Evolutionary conservation across 2,797 vertebrate genomes (phyloP).

Genomic region (Sebastes taczanowskii): DNA sequence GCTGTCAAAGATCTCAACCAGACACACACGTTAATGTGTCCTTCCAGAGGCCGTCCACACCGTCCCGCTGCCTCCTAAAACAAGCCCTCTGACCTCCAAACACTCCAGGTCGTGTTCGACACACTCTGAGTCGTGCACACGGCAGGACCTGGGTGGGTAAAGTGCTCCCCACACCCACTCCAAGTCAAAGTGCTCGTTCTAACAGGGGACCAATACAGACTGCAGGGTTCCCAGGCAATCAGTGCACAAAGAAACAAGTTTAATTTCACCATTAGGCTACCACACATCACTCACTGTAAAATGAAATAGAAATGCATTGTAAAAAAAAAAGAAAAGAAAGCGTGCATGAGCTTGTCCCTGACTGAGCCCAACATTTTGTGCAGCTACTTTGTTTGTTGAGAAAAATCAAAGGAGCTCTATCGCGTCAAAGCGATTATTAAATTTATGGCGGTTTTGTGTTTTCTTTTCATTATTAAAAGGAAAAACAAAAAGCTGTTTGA

Average conservation of each 20-base stretch:
- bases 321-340: not conserved
- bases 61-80: not conserved
- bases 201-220: not conserved
- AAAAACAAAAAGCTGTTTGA: not conserved
- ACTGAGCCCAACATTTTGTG: not conserved
- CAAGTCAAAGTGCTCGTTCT: conserved; percentile 15
- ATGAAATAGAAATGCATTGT: not conserved
- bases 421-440: not conserved
- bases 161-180: conserved; percentile 20
- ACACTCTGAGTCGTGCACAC: not conserved
- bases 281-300: not conserved
- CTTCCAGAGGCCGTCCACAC: not conserved
- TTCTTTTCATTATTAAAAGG: not conserved
- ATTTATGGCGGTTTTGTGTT: not conserved
- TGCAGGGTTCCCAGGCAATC: not conserved
- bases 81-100: conserved; percentile 1
- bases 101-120: not conserved
- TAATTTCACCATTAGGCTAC: not conserved
- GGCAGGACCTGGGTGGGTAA: not conserved
- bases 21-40: conserved; percentile 34
- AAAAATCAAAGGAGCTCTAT: not conserved
- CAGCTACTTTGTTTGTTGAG: too few species aligned
- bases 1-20: conserved; percentile 60
- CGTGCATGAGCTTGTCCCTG: not conserved
- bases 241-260: not conserved